Percentiles rank a stretch among this genome's conserved stretches.
Conservation (phyloP, 2,113 vertebrate genomes). For the Perca fluviatilis region DNA sequence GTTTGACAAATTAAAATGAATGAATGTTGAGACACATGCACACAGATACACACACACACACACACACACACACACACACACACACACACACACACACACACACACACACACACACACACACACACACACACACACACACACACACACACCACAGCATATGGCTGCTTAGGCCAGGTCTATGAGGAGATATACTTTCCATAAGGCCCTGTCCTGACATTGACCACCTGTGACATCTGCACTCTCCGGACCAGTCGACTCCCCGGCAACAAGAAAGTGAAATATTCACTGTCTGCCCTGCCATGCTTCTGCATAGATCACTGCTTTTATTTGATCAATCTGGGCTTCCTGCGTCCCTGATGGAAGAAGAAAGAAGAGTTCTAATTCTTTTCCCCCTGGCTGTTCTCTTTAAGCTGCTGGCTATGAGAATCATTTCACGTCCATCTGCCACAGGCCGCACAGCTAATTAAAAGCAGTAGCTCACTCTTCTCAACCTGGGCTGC, state of each 20-base stretch:
- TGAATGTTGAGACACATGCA: slow-evolving; percentile 41
- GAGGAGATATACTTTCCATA: slow-evolving; percentile 55
- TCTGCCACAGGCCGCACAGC: slow-evolving; percentile 72
- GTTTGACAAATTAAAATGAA: slow-evolving; percentile 78
- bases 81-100: slow-evolving; percentile 7
- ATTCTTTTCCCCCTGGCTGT: slow-evolving; percentile 61
- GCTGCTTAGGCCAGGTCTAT: slow-evolving; percentile 39
- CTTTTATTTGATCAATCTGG: slow-evolving; percentile 69
- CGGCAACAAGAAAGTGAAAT: slow-evolving; percentile 54
- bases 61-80: background rate
- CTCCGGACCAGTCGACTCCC: slow-evolving; percentile 13
- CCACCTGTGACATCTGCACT: slow-evolving; percentile 57
- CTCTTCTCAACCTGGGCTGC: slow-evolving; percentile 48
- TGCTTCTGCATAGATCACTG: slow-evolving; percentile 68
- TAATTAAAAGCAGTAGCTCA: slow-evolving; percentile 73
- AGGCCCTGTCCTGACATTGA: slow-evolving; percentile 52
- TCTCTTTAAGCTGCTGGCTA: slow-evolving; percentile 65
- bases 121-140: slow-evolving; percentile 8
- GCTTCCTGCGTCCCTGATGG: slow-evolving; percentile 31
- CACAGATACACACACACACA: background rate
- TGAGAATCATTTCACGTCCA: slow-evolving; percentile 71
- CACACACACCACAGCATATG: slow-evolving; percentile 57
- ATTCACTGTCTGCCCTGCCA: slow-evolving; percentile 47
- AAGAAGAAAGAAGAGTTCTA: slow-evolving; percentile 54
- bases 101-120: background rate